A percentile compares a stretch with the other conserved stretches of the same genome.
These are phyloP conservation scores for Mycetomoellerius zeteki DNA, from an alignment of 1,140 invertebrate genomes.

Conservation along the genomic window DNA sequence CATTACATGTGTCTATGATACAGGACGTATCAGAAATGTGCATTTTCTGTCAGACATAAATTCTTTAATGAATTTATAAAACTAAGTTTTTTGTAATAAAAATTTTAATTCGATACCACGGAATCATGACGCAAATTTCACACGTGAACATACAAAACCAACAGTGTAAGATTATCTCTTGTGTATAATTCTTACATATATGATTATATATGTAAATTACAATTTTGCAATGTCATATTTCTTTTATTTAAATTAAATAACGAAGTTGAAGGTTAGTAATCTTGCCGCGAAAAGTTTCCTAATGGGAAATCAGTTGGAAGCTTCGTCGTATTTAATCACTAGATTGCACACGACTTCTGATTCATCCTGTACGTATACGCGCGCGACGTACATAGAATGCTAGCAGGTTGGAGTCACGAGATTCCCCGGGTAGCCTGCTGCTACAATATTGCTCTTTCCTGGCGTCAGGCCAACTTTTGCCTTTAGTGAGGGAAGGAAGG, in stretches of 20 bases:
- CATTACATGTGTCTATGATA: constrained; percentile 32
- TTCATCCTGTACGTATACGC: constrained; percentile 46
- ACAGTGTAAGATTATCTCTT: neutral
- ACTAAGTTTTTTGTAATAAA: neutral
- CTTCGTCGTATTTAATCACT: neutral
- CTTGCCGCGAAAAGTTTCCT: neutral
- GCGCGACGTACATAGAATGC: constrained; percentile 68
- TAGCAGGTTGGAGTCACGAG: constrained; percentile 74
- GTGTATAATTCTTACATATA: neutral
- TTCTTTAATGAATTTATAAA: neutral
- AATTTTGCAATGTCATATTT: neutral
- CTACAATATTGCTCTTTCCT: constrained; percentile 81
- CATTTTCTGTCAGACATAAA: neutral
- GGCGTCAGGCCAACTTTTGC: constrained; percentile 75
- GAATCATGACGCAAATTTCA: neutral
- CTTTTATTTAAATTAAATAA: neutral
- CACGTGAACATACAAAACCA: neutral
- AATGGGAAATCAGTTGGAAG: neutral
- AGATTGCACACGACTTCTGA: constrained; percentile 36
- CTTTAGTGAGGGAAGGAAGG: neutral
- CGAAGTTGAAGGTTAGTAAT: neutral
- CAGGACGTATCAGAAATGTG: constrained; percentile 41
- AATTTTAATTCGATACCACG: neutral
- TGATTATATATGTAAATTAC: no score
- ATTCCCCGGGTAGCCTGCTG: constrained; percentile 72